Evolutionary conservation across 2,888 invertebrate genomes (phyloP), one percentile per base, ranked within the genome.

Genomic region (Microctonus hyperodae): DNA sequence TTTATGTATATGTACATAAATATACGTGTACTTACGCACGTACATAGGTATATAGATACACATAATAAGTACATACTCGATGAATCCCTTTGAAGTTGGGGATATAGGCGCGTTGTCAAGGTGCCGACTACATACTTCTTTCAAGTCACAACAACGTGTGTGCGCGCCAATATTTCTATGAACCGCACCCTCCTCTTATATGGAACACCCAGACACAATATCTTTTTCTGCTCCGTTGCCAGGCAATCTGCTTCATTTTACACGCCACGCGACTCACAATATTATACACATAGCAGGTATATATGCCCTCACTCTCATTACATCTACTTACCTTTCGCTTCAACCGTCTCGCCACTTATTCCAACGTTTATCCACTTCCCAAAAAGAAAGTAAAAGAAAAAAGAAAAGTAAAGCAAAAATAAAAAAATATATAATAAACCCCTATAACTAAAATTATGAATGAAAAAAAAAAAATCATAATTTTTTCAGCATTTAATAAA

Each of bases 221-320:
- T 60, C 40, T 35, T 56, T 48, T 58, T 58, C 51, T 64, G 51
- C 53, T 53, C 59, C 53, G 65, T 65, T 53, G 53, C 65, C 59
- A 65, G 59, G 65, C 59, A 65, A 65, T 60, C 59, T 40, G 59
- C 59, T 65, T 55, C 59, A 65, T 65, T 65, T 60, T 40, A 35
- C 22, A 31, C 40, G 56, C 31, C 64, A 64, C 33, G 57, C 28
- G 59, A 40, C 59, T 33, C 33, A n/a, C 50, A 22, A 53, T 44
- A 44, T 44, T 5, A 28, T 28, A 28, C 3, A 7, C 7, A 44
- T 44, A 37, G 16, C 7, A 20, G 16, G 7, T 44, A 44, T 44
- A 44, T 44, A 44, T 44, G 16, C 16, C 44, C 44, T 44, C 59
- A 40, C 59, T 55, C 59, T 59, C 40, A n/a, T 51, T 59, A 53